Evolutionary conservation across 2,797 vertebrate genomes (phyloP), one percentile per base, ranked within the genome.

Genomic region (Sebastes kiyomatsui): DNA sequence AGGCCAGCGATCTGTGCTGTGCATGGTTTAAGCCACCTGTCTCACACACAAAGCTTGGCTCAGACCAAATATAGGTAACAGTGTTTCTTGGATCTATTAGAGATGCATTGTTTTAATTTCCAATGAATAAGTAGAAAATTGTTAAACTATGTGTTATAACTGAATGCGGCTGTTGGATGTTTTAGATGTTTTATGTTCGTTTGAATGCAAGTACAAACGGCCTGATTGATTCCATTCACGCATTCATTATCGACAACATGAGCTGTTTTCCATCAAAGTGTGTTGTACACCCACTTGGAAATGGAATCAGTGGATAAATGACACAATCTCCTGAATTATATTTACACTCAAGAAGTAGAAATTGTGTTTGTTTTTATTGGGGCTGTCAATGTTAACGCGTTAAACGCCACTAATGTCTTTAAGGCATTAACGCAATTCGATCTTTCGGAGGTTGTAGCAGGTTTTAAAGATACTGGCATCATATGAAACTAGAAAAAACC

Each of bases 21-120:
- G 87, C 79, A 77, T 79, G 79, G 78, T 82, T 86, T 73, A 65
- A 90, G 83, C 91, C 90, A 89, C 87, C 90, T 38, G 90, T 85
- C 79, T 35, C 59, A 65, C 35, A 22, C 56, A 77, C 54, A 7
- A 4, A 69, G 30, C 73, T 66, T 16, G 35, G 61, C 66, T 79
- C 46, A 0, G 16, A 73, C 68, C 65, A 85, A 80, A 83, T 70
- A 85, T 70, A 67, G 68, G 25, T 72, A 79, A 35, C 32, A 20
- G 25, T 42, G 32, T 46, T 25, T 75, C 27, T 49, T 10, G n/a
- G 9, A 66, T 81, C 16, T 56, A 27, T 74, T 68, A 23, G 55
- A 5, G 2, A 35, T 23, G 22, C 14, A 7, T 20, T 79, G 35
- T 58, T 79, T 5, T 58, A 28, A 76, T 75, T 76, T 67, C 8